Evolutionary conservation across 2,797 vertebrate genomes (phyloP).

Genomic region (Sebastes melanostomus): DNA sequence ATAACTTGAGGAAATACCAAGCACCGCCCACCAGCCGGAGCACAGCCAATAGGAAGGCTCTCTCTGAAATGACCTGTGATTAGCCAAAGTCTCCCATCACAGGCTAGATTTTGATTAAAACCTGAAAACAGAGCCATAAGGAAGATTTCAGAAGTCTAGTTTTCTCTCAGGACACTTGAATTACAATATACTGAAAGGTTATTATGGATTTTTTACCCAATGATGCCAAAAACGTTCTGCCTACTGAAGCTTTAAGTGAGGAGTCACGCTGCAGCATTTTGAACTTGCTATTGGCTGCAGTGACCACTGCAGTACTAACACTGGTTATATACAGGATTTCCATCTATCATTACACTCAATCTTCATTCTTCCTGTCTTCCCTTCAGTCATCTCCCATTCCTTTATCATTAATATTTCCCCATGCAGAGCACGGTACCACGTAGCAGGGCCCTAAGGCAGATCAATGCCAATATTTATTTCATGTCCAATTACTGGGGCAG

Average conservation of each 20-base stretch:
- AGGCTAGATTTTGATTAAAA: too few species aligned
- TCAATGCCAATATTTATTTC: conserved; percentile 71
- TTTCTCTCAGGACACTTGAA: too few species aligned
- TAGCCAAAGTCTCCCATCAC: too few species aligned
- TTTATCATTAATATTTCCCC: conserved; percentile 13
- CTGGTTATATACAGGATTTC: background rate
- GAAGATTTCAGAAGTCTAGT: too few species aligned
- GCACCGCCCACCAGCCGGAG: too few species aligned
- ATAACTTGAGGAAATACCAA: too few species aligned
- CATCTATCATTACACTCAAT: background rate
- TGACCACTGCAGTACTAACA: background rate
- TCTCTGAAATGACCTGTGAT: too few species aligned
- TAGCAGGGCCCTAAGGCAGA: conserved; percentile 37
- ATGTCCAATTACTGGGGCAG: conserved; percentile 61
- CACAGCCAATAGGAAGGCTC: too few species aligned
- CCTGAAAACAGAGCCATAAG: too few species aligned
- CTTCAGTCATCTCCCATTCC: background rate
- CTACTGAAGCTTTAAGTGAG: background rate
- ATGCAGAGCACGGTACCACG: conserved; percentile 36
- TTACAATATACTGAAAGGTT: too few species aligned
- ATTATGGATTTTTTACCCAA: too few species aligned
- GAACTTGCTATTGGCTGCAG: background rate
- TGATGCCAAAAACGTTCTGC: too few species aligned
- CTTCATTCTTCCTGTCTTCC: background rate
- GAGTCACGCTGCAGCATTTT: background rate